phyloP scores from a whole-genome alignment of 2,113 vertebrate genomes.

The Salminus brasiliensis region DNA sequence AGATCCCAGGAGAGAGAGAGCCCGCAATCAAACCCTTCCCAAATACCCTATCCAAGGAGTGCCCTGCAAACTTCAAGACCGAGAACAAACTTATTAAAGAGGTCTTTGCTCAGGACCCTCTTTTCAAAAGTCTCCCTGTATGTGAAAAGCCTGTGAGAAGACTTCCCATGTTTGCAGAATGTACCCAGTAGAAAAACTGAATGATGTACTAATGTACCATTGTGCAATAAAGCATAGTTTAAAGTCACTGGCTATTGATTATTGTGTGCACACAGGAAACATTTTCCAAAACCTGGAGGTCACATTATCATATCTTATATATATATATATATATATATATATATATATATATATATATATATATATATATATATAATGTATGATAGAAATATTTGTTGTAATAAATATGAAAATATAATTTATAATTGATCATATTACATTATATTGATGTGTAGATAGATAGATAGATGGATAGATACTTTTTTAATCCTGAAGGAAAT shows the following conservation, averaged over 20 bases:
- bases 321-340: no score
- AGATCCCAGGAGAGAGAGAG: slow-evolving; percentile 62
- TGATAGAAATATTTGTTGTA: no score
- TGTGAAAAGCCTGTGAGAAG: not conserved
- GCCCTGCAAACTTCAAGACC: slow-evolving; percentile 12
- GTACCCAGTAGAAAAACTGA: not conserved
- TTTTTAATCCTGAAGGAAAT: no score
- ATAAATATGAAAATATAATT: no score
- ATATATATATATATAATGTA: not conserved
- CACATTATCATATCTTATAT: not conserved
- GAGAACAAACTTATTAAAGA: slow-evolving; percentile 20
- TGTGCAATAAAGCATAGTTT: slow-evolving; percentile 30
- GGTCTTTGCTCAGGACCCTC: slow-evolving; percentile 64
- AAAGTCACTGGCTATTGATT: not conserved
- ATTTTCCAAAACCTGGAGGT: not conserved
- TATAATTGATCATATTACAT: no score
- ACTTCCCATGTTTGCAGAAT: not conserved
- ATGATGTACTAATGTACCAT: not conserved
- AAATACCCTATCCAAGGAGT: slow-evolving; percentile 55
- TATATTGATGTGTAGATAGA: no score
- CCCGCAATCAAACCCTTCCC: slow-evolving; percentile 66
- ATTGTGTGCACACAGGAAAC: not conserved
- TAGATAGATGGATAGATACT: no score
- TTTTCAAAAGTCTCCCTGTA: slow-evolving; percentile 55
- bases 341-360: not conserved